A percentile compares a stretch with the other conserved stretches of the same genome.
Evolutionary conservation across 2,888 invertebrate genomes (phyloP).

Genomic region (Drosophila subquinaria): DNA sequence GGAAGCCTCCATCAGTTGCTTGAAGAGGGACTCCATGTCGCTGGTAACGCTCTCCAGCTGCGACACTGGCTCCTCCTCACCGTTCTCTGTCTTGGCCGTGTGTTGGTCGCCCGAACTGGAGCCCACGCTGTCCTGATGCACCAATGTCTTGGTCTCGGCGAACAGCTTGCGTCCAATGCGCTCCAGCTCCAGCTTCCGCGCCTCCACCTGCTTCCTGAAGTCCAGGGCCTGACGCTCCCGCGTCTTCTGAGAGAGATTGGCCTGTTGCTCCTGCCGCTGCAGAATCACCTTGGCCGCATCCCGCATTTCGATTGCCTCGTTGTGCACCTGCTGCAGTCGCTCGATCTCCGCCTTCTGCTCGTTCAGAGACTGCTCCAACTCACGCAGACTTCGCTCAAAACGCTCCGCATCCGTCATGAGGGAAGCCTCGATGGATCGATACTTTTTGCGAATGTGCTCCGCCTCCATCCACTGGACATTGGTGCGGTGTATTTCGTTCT

Average conservation of each 20-base stretch:
- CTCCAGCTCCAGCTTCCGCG: slow-evolving; percentile 90
- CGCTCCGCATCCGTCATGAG: slow-evolving; percentile 90
- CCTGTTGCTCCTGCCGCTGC: slow-evolving; percentile 89
- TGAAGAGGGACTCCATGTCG: slow-evolving; percentile 89
- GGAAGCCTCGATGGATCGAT: slow-evolving; percentile 89
- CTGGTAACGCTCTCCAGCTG: slow-evolving; percentile 80
- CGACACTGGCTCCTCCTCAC: slow-evolving; percentile 82
- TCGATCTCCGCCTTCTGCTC: slow-evolving; percentile 91
- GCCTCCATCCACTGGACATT: slow-evolving; percentile 94
- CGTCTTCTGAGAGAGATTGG: slow-evolving; percentile 89
- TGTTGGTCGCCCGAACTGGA: slow-evolving; percentile 86
- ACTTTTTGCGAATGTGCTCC: slow-evolving; percentile 91
- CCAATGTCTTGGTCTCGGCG: slow-evolving; percentile 87
- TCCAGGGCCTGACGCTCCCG: slow-evolving; percentile 89
- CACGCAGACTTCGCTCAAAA: slow-evolving; percentile 90
- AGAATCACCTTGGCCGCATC: slow-evolving; percentile 90
- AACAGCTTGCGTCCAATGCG: slow-evolving; percentile 92
- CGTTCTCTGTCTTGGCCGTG: slow-evolving; percentile 83
- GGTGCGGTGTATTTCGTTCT: slow-evolving; percentile 93
- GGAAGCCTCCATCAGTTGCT: slow-evolving; percentile 91
- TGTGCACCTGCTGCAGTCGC: slow-evolving; percentile 90
- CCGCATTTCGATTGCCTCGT: slow-evolving; percentile 91
- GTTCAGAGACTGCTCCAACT: slow-evolving; percentile 89
- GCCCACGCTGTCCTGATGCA: slow-evolving; percentile 88
- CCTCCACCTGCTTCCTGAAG: slow-evolving; percentile 90